Conservation (phyloP, 2,113 vertebrate genomes). For the Tragulus kanchil region DNA sequence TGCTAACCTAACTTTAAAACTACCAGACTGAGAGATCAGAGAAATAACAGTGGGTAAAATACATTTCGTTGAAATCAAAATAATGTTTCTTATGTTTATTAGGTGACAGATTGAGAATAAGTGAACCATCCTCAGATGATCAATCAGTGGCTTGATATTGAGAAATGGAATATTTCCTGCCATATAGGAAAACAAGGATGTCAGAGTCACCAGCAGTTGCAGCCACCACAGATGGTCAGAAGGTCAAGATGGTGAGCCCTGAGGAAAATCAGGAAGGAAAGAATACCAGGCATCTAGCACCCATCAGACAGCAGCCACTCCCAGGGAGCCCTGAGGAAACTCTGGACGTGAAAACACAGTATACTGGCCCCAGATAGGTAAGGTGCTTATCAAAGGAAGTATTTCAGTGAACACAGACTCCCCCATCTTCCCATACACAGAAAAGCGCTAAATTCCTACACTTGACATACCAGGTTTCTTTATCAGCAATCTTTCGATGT, state of each 20-base stretch:
- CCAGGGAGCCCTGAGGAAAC: not conserved
- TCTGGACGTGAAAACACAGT: not conserved
- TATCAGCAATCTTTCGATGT: not conserved
- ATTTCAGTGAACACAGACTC: not conserved
- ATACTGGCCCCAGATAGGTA: not conserved
- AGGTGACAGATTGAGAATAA: not conserved
- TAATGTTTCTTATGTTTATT: not conserved
- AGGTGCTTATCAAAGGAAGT: not conserved
- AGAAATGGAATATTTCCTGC: not conserved
- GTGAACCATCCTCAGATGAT: constrained; percentile 14
- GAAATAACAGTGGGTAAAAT: constrained; percentile 18
- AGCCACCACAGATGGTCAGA: not conserved
- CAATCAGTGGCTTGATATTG: constrained; percentile 3
- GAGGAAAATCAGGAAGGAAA: not conserved
- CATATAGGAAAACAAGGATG: not conserved
- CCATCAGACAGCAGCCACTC: not conserved
- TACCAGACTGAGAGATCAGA: constrained; percentile 8
- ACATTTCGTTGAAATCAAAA: not conserved
- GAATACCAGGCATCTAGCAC: not conserved
- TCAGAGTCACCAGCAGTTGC: not conserved
- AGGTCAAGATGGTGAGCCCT: not conserved
- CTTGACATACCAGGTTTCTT: not conserved
- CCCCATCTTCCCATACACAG: not conserved
- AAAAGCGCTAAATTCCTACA: not conserved
- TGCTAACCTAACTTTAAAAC: constrained; percentile 48